Evolutionary conservation across 2,113 vertebrate species (phyloP), one percentile per base, ranked within the genome.

Genomic region (Brienomyrus brachyistius): DNA sequence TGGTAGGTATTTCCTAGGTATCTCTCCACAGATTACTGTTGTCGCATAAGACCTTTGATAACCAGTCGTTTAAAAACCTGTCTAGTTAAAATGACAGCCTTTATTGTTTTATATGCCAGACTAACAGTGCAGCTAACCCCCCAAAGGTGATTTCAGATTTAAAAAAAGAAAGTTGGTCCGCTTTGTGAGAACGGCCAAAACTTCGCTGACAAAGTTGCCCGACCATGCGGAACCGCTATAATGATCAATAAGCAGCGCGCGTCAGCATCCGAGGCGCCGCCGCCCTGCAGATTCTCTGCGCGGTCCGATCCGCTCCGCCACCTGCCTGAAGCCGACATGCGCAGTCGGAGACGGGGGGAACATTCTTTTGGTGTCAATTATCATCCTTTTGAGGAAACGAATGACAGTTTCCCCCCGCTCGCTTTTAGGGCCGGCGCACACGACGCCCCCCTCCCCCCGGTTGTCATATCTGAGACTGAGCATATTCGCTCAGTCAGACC

Each of bases 341-440:
- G 9, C 21, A 84, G 82, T 19, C 40, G 23, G 45, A 48, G 82
- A 19, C 47, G 82, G 45, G 8, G 43, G 17, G 43, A 19, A 48
- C 43, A 84, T 84, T 86, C 83, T 86, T 86, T 27, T 51, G 45
- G 6, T 50, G 83, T 51, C 48, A 86, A 27, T 86, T 86, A 86
- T n/a, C 48, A 47, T 50, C 48, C 45, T 50, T 48, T n/a, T 86
- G 47, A 50, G 74, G 48, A 5, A 15, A 21, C n/a, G 48, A 48
- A 86, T 47, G 48, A 27, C 48, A 48, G 83, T n/a, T 51, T 48
- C 19, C 9, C 9, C 83, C 48, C 83, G 23, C 48, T n/a, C 23
- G 48, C 45, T 86, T 86, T 86, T 47, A n/a, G 21, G 21, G 54
- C 21, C 19, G 52, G 52, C 51, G 51, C 51, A 52, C 50, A 4